Conservation (phyloP, 2,888 invertebrate species). For the Drosophila rubida region DNA sequence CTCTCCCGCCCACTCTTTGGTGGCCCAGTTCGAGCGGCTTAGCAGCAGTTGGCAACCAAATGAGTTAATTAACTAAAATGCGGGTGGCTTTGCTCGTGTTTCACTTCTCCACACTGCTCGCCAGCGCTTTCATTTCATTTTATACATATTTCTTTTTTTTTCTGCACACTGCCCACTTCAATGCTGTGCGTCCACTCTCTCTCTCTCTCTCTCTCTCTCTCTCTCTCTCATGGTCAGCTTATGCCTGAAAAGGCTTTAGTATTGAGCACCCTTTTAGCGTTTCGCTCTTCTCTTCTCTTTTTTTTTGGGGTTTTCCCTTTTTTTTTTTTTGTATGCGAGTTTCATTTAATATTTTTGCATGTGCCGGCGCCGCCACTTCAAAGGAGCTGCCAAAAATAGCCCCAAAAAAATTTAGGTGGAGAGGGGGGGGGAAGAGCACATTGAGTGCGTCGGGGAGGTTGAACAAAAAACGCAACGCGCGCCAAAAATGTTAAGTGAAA, state of each 20-base stretch:
- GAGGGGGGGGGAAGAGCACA: conserved; percentile 5
- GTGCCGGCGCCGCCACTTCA: conserved; percentile 73
- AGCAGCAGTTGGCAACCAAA: conserved; percentile 82
- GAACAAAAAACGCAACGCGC: conserved; percentile 44
- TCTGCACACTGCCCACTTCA: conserved; percentile 62
- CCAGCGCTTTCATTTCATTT: conserved; percentile 16
- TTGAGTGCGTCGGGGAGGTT: no score
- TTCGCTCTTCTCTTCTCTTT: conserved; percentile 20
- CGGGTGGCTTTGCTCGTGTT: conserved; percentile 80
- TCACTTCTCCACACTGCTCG: conserved; percentile 39
- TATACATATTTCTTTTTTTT: conserved; percentile 1
- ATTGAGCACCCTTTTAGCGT: conserved; percentile 77
- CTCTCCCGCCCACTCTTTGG: conserved; percentile 25
- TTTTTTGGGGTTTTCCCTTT: conserved; percentile 38
- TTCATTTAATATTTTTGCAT: conserved; percentile 77
- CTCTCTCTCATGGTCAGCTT: conserved; percentile 64
- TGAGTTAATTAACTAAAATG: conserved; percentile 85
- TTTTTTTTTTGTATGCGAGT: conserved; percentile 45
- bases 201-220: no score
- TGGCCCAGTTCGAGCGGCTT: conserved; percentile 70
- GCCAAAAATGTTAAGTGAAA: conserved; percentile 77
- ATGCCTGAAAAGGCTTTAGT: conserved; percentile 73
- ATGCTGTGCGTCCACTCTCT: conserved; percentile 58
- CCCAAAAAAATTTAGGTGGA: conserved; percentile 13
- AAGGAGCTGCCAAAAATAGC: conserved; percentile 60